phyloP scores from a whole-genome alignment of 2,888 invertebrate species.

The Meta bourneti region DNA sequence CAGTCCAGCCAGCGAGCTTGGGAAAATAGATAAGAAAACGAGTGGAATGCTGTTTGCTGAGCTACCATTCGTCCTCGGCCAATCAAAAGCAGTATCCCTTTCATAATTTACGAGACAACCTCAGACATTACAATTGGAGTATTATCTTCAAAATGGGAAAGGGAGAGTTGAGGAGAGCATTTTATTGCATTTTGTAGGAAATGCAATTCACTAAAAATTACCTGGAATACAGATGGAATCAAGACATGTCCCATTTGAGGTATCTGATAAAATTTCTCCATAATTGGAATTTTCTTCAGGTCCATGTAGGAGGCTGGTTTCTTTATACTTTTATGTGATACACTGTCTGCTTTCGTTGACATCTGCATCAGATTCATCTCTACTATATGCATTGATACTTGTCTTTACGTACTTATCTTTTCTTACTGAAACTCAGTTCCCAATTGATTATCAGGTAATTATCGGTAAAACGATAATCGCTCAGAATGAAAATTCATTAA shows the following conservation, averaged over 20 bases:
- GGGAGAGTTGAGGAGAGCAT: not conserved
- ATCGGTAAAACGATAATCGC: too few relatives aligned
- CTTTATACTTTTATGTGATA: not conserved
- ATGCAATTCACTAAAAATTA: not conserved
- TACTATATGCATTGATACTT: too few relatives aligned
- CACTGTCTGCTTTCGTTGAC: not conserved
- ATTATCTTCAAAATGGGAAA: not conserved
- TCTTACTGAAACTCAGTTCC: too few relatives aligned
- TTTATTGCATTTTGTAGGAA: not conserved
- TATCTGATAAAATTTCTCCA: not conserved
- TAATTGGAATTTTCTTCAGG: not conserved
- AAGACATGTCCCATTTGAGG: not conserved
- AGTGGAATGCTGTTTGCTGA: not conserved
- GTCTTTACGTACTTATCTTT: too few relatives aligned
- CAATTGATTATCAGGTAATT: too few relatives aligned
- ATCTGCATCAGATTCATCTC: not conserved
- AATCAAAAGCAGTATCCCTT: not conserved
- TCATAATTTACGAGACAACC: not conserved
- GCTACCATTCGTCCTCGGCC: not conserved
- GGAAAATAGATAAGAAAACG: conserved; percentile 34
- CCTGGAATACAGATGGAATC: not conserved
- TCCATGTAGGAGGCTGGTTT: not conserved
- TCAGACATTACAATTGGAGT: not conserved
- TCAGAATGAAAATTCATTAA: too few relatives aligned
- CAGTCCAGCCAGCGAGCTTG: not conserved